Percentiles rank a stretch among this genome's conserved stretches.
Conservation (phyloP, 2,797 vertebrate genomes). For the Dipus sagitta region DNA sequence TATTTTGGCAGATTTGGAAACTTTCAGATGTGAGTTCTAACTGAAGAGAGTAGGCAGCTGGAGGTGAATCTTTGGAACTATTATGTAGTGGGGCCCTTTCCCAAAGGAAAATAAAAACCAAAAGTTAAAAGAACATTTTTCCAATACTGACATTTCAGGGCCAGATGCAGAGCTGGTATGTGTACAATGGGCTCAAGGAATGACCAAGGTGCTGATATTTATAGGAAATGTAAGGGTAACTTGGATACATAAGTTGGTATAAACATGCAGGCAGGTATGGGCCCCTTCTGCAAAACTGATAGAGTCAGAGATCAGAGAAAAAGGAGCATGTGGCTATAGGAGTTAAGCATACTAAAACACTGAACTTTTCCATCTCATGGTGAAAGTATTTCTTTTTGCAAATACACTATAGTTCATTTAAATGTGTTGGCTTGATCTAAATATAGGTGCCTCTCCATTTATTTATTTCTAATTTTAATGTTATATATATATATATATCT, state of each 20-base stretch:
- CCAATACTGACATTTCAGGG: no score
- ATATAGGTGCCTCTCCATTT: neutral
- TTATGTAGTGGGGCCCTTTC: no score
- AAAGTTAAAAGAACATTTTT: neutral
- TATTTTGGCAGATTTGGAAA: neutral
- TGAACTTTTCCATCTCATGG: neutral
- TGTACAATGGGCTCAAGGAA: rapidly evolving
- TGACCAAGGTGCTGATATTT: neutral
- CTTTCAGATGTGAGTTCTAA: neutral
- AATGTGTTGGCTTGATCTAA: neutral
- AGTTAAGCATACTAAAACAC: neutral
- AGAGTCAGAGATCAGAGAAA: neutral
- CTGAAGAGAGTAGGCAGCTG: neutral
- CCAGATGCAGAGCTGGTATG: rapidly evolving
- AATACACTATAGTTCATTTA: neutral
- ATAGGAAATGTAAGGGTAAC: neutral
- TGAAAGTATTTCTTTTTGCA: neutral
- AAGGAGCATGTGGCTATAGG: neutral
- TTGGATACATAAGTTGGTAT: neutral
- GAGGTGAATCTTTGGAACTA: no score
- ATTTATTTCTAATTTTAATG: no score
- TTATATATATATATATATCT: no score
- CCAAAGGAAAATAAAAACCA: neutral
- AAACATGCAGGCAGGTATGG: rapidly evolving
- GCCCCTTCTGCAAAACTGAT: neutral